Base-by-base conservation (phyloP, 2,113 vertebrate species). In the Thamnaconus septentrionalis region DNA sequence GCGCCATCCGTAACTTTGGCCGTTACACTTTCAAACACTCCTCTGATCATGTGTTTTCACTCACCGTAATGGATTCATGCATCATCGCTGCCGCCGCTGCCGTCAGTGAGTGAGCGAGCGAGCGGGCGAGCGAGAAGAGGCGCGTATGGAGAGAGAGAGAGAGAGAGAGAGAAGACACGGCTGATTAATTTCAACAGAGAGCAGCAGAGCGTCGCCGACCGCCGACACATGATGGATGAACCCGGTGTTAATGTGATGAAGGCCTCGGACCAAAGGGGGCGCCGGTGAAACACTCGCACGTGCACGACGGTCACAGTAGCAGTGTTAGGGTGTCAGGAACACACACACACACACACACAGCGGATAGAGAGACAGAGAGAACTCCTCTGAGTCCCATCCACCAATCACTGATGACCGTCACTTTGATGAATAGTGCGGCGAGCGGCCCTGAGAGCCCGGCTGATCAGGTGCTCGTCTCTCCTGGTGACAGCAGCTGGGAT, bases 111-210 rank as follows among this genome's bases (percentile, higher is more conserved):
- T 68, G 45, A 50, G 60, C 82, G 68, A 71, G 71, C 80, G 73
- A 47, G 18, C 52, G 7, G 41, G 58, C 59, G 46, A 59, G 56
- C 52, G 72, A 69, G 59, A 7, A 56, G 56, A 64, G 71, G 54
- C 57, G 71, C 71, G 7, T 56, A 54, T 18, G 62, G 53, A 76
- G 59, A 64, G 64, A 31, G 18, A 31, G 18, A 31, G 18, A 31
- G 18, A 31, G 18, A 31, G 59, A 57, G 68, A 64, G 42, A 31
- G 57, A 56, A 56, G 70, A 80, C 68, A 76, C 65, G 60, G 64
- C 56, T 82, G 76, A 86, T 79, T 83, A 75, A 86, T 77, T 73
- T 59, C 50, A 66, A 31, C 7, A 56, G 64, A 59, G 71, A 68
- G 49, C 71, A 63, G 56, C 46, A 64, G 67, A 61, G 71, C 75